Percentiles rank a stretch among this genome's conserved stretches.
These are phyloP conservation scores for Habropoda laboriosa DNA, from an alignment of 1,140 invertebrate species.

Conservation along the genomic window DNA sequence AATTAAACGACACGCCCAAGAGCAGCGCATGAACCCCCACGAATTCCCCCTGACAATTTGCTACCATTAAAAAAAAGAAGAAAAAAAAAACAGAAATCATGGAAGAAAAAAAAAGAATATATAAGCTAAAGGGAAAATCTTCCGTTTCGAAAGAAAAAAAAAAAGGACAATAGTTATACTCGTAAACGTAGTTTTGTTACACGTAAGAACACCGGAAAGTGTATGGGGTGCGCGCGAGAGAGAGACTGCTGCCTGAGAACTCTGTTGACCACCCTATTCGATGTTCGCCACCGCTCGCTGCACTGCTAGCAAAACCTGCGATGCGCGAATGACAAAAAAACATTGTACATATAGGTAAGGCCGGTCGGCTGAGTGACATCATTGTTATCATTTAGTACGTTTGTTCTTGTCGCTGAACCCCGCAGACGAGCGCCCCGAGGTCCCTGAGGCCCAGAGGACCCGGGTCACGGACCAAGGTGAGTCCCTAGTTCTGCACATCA, in stretches of 20 bases:
- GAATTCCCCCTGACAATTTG: background rate
- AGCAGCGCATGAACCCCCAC: slow-evolving; percentile 4
- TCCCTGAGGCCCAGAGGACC: slow-evolving; percentile 80
- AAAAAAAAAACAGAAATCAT: background rate
- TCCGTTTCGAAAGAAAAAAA: background rate
- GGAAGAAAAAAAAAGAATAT: too few relatives aligned
- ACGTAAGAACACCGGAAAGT: background rate
- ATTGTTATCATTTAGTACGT: slow-evolving; percentile 88
- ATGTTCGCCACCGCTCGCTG: slow-evolving; percentile 55
- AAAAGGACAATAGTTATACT: background rate
- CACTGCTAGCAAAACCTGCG: slow-evolving; percentile 57
- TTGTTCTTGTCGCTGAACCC: slow-evolving; percentile 91
- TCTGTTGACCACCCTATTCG: background rate
- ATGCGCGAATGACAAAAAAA: slow-evolving; percentile 66
- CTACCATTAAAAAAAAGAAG: background rate
- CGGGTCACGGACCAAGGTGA: slow-evolving; percentile 75
- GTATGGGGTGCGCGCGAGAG: background rate
- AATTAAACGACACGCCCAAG: background rate
- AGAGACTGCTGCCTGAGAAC: slow-evolving; percentile 16
- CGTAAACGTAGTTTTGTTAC: background rate
- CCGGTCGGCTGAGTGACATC: slow-evolving; percentile 73
- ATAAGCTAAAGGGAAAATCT: too few relatives aligned
- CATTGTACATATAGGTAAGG: slow-evolving; percentile 68
- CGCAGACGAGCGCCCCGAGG: slow-evolving; percentile 82
- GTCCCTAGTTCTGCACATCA: slow-evolving; percentile 54